phyloP scores from a whole-genome alignment of 2,888 invertebrate genomes.

The Drosophila histrio region DNA sequence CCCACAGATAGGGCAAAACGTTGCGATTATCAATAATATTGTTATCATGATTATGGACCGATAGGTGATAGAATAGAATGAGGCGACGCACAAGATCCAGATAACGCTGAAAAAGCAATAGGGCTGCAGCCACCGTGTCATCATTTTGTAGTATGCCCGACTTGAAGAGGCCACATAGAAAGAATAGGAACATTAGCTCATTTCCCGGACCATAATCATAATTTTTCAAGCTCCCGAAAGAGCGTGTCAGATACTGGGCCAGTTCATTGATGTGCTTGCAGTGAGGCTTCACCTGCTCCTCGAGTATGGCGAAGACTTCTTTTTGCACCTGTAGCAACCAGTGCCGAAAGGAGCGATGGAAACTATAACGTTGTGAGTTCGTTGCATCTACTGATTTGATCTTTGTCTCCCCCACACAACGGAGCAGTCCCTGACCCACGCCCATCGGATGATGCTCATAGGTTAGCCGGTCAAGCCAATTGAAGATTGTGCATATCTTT shows the following conservation, averaged over 20 bases:
- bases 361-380: not conserved
- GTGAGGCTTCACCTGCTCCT: constrained; percentile 87
- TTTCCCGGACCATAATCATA: constrained; percentile 99
- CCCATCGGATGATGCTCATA: constrained; percentile 82
- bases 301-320: constrained; percentile 87
- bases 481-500: constrained; percentile 88
- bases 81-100: constrained; percentile 92
- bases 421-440: not conserved
- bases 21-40: constrained; percentile 99
- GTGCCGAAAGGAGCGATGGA: constrained; percentile 92
- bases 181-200: constrained; percentile 97
- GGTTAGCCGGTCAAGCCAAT: constrained; percentile 89
- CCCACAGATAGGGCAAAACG: constrained; percentile 99
- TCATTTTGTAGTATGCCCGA: constrained; percentile 89
- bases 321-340: constrained; percentile 91
- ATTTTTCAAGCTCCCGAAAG: constrained; percentile 96
- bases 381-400: constrained; percentile 84
- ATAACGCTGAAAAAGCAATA: constrained; percentile 87
- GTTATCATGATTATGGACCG: constrained; percentile 98
- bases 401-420: constrained; percentile 1
- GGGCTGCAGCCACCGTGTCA: constrained; percentile 92
- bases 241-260: constrained; percentile 92
- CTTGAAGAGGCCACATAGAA: constrained; percentile 96
- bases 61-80: constrained; percentile 96
- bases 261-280: constrained; percentile 90